A percentile compares a stretch with the other conserved stretches of the same genome.
Conservation (phyloP, 2,797 vertebrate species). For the Sternotherus odoratus region DNA sequence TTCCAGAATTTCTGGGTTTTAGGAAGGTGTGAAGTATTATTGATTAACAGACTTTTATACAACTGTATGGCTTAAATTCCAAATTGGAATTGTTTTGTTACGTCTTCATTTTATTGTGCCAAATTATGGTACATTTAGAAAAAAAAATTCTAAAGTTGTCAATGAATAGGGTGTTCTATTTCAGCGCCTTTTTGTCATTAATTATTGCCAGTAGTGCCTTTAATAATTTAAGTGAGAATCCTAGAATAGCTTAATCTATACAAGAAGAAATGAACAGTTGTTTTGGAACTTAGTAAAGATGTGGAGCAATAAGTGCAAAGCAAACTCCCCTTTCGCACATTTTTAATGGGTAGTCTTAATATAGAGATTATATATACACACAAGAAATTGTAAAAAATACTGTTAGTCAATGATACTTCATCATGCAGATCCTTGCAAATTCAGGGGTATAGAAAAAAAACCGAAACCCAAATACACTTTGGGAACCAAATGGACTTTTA, state of each 20-base stretch:
- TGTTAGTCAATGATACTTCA: slow-evolving; percentile 93
- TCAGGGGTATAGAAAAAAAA: slow-evolving; percentile 87
- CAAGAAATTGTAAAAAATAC: slow-evolving; percentile 95
- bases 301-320: slow-evolving; percentile 91
- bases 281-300: slow-evolving; percentile 44
- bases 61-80: slow-evolving; percentile 96
- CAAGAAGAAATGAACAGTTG: slow-evolving; percentile 17
- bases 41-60: slow-evolving; percentile 97
- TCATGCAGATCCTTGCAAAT: slow-evolving; percentile 83
- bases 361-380: slow-evolving; percentile 85
- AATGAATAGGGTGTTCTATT: slow-evolving; percentile 79
- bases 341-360: slow-evolving; percentile 84
- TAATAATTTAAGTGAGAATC: slow-evolving; percentile 93
- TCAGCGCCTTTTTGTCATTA: slow-evolving; percentile 85
- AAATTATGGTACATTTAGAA: slow-evolving; percentile 94
- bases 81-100: slow-evolving; percentile 99
- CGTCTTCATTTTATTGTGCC: slow-evolving; percentile 96
- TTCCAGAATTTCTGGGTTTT: slow-evolving; percentile 90
- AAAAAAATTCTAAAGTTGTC: slow-evolving; percentile 84
- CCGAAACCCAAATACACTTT: slow-evolving; percentile 77
- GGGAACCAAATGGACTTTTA: slow-evolving; percentile 88
- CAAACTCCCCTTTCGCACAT: slow-evolving; percentile 80
- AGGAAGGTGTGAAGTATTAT: slow-evolving; percentile 89
- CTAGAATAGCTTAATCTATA: slow-evolving; percentile 82
- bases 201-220: slow-evolving; percentile 99